A percentile compares a stretch with the other conserved stretches of the same genome.
phyloP scores from a whole-genome alignment of 2,797 vertebrate species.

The Enteromius viviparus region DNA sequence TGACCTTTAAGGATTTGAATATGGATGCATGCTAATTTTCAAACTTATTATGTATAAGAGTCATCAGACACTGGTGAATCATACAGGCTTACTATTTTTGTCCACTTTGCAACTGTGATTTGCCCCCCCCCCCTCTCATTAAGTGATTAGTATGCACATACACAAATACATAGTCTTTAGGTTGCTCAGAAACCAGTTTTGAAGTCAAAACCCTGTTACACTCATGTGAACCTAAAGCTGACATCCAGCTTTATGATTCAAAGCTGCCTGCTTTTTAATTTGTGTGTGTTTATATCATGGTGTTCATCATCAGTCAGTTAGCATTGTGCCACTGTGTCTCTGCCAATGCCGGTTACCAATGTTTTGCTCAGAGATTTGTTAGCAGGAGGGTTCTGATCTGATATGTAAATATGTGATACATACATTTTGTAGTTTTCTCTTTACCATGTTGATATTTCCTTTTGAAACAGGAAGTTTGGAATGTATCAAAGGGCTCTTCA shows the following conservation, averaged over 20 bases:
- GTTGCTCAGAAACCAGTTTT: constrained; percentile 8
- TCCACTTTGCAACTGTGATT: constrained; percentile 27
- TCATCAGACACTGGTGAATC: constrained; percentile 40
- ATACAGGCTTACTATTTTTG: constrained; percentile 41
- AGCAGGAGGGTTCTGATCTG: not conserved
- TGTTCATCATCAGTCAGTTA: not conserved
- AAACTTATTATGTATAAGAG: constrained; percentile 27
- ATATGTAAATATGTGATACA: not conserved
- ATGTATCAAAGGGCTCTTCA: not conserved
- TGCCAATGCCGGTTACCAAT: not conserved
- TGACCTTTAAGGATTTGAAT: constrained; percentile 42
- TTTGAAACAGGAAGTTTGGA: not conserved
- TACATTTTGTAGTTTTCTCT: not conserved
- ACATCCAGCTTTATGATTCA: constrained; percentile 8
- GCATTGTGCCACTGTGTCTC: not conserved
- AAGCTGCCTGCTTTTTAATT: constrained; percentile 8
- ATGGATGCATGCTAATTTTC: constrained; percentile 47
- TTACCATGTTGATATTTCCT: not conserved
- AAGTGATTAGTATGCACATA: constrained; percentile 41
- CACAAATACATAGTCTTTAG: constrained; percentile 2
- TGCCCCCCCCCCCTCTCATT: not conserved
- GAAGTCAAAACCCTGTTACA: constrained; percentile 20
- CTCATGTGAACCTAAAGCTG: constrained; percentile 2
- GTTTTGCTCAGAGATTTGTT: not conserved
- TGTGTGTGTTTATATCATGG: not conserved